These are phyloP conservation scores for Eupithecia vulgata DNA, from an alignment of 2,888 invertebrate genomes.

Conservation along the genomic window DNA sequence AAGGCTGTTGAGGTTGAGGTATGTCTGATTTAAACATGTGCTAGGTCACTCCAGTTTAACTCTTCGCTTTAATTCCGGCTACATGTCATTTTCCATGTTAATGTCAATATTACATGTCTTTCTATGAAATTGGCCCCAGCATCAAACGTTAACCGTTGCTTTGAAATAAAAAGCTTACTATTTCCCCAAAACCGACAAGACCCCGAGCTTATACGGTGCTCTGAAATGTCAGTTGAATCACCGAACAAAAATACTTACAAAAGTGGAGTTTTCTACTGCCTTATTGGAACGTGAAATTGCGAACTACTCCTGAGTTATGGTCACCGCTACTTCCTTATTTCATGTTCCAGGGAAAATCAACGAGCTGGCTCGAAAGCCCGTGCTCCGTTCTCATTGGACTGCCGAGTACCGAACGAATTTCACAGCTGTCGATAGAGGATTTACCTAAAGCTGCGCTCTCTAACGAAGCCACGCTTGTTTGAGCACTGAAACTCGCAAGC, in stretches of 20 bases:
- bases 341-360: constrained; percentile 34
- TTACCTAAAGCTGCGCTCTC: constrained; percentile 61
- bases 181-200: not conserved
- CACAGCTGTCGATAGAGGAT: constrained; percentile 63
- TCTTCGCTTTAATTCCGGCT: no score
- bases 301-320: constrained; percentile 23
- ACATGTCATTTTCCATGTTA: no score
- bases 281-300: constrained; percentile 25
- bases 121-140: not conserved
- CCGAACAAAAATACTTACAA: constrained; percentile 10
- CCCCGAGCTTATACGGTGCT: not conserved
- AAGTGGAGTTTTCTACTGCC: constrained; percentile 16
- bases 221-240: not conserved
- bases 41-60: no score
- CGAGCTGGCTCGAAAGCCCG: constrained; percentile 45
- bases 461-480: constrained; percentile 68
- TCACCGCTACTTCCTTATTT: constrained; percentile 27
- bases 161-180: not conserved
- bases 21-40: no score
- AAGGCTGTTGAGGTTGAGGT: no score
- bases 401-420: constrained; percentile 59
- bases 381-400: constrained; percentile 50
- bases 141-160: not conserved
- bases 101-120: no score
- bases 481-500: constrained; percentile 49